Evolutionary conservation across 2,113 vertebrate species (phyloP).

Genomic region (Grantiella picta): DNA sequence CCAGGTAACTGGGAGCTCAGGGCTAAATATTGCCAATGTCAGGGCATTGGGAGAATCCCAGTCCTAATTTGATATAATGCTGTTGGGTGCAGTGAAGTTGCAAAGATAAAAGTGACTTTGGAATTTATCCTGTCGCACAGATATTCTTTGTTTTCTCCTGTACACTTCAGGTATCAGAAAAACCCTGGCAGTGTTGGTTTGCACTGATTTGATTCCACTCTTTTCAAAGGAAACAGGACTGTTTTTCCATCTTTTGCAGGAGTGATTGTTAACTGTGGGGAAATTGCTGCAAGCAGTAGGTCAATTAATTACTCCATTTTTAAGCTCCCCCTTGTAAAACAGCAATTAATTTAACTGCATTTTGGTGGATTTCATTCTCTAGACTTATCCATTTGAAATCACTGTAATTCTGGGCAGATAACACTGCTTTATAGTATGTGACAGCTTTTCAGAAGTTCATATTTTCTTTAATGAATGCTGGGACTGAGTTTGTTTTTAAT

Average conservation of each 20-base stretch:
- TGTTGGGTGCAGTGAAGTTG: background rate
- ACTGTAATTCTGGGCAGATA: slow-evolving; percentile 54
- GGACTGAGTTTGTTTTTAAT: slow-evolving; percentile 69
- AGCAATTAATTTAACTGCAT: slow-evolving; percentile 70
- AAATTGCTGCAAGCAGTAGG: slow-evolving; percentile 59
- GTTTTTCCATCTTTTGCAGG: slow-evolving; percentile 16
- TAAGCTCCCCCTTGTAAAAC: slow-evolving; percentile 58
- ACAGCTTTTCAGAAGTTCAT: slow-evolving; percentile 58
- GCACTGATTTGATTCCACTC: background rate
- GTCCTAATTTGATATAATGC: background rate
- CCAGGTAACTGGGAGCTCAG: background rate
- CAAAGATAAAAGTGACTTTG: background rate
- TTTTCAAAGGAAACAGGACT: slow-evolving; percentile 14
- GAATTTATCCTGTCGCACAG: background rate
- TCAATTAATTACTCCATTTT: slow-evolving; percentile 74
- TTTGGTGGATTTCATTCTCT: slow-evolving; percentile 53
- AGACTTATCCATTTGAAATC: slow-evolving; percentile 61
- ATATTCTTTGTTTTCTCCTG: background rate
- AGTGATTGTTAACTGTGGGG: slow-evolving; percentile 47
- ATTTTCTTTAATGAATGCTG: slow-evolving; percentile 55
- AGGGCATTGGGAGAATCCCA: background rate
- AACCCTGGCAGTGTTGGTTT: background rate
- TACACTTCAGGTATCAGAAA: background rate
- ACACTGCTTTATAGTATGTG: slow-evolving; percentile 53
- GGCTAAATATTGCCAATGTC: background rate